Percentiles rank a stretch among this genome's conserved stretches.
These are phyloP conservation scores for Bungarus multicinctus DNA, from an alignment of 2,113 vertebrate species.

Conservation along the genomic window DNA sequence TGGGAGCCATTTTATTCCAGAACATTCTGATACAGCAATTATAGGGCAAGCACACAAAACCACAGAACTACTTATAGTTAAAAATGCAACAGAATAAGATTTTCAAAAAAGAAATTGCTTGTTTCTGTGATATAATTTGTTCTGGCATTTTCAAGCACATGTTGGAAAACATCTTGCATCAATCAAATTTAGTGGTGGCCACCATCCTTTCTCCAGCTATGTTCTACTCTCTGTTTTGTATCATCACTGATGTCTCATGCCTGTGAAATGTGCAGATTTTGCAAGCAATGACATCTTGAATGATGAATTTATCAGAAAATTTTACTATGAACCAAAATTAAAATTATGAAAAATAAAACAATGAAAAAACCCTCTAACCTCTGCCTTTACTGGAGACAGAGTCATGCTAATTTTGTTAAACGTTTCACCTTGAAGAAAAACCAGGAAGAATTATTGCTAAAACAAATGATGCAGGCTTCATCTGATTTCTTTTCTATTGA, in stretches of 20 bases:
- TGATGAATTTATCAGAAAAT: not conserved
- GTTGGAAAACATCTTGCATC: not conserved
- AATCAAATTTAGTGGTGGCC: not conserved
- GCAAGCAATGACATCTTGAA: not conserved
- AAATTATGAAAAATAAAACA: not conserved
- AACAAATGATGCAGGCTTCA: not conserved
- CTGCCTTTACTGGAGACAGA: not conserved
- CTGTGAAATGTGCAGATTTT: not conserved
- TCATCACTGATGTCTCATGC: not conserved
- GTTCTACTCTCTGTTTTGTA: not conserved
- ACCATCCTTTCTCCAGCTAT: not conserved
- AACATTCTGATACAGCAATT: conserved; percentile 57
- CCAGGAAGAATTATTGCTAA: not conserved
- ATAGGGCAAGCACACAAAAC: conserved; percentile 12
- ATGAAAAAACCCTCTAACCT: not conserved
- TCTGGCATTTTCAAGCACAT: not conserved
- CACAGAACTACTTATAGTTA: not conserved
- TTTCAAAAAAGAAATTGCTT: not conserved
- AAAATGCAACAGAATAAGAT: not conserved
- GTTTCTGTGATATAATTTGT: accelerated
- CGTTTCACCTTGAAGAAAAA: not conserved
- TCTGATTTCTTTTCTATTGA: not conserved
- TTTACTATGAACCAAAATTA: not conserved
- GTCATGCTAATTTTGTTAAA: conserved; percentile 27
- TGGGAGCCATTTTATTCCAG: conserved; percentile 61